Conservation (phyloP, 2,113 vertebrate genomes). For the Tenrec ecaudatus region DNA sequence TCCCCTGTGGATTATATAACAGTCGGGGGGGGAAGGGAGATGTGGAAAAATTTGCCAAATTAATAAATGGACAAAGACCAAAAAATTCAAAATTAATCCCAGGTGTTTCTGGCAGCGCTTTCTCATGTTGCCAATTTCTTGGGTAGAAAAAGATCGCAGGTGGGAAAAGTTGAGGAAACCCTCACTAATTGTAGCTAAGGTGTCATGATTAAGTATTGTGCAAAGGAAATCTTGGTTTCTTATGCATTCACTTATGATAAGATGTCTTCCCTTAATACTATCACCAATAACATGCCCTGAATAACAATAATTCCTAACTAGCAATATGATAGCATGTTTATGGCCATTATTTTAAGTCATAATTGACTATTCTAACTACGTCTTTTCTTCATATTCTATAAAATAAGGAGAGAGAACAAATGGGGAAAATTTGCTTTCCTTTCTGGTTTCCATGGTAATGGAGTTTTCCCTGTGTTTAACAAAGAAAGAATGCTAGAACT, state of each 20-base stretch:
- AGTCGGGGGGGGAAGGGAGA: too few relatives aligned
- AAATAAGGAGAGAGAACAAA: slow-evolving; percentile 46
- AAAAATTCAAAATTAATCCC: too few relatives aligned
- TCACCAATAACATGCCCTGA: neutral
- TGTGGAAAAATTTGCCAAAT: too few relatives aligned
- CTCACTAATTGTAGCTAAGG: neutral
- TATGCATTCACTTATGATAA: neutral
- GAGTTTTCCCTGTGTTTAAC: slow-evolving; percentile 59
- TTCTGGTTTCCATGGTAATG: slow-evolving; percentile 75
- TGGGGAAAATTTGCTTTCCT: slow-evolving; percentile 46
- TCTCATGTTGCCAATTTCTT: too few relatives aligned
- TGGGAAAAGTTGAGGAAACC: too few relatives aligned
- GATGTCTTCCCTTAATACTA: neutral
- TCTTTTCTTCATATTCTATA: slow-evolving; percentile 44
- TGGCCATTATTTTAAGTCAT: slow-evolving; percentile 44
- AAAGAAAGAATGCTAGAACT: slow-evolving; percentile 32
- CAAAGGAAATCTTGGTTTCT: neutral
- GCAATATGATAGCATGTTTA: neutral
- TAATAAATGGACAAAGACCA: too few relatives aligned
- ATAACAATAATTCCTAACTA: neutral
- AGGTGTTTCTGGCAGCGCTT: too few relatives aligned
- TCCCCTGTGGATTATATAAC: too few relatives aligned
- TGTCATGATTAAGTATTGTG: neutral
- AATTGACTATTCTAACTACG: slow-evolving; percentile 15
- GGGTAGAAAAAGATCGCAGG: too few relatives aligned